phyloP scores from a whole-genome alignment of 2,888 invertebrate genomes.

The Rotaria socialis region DNA sequence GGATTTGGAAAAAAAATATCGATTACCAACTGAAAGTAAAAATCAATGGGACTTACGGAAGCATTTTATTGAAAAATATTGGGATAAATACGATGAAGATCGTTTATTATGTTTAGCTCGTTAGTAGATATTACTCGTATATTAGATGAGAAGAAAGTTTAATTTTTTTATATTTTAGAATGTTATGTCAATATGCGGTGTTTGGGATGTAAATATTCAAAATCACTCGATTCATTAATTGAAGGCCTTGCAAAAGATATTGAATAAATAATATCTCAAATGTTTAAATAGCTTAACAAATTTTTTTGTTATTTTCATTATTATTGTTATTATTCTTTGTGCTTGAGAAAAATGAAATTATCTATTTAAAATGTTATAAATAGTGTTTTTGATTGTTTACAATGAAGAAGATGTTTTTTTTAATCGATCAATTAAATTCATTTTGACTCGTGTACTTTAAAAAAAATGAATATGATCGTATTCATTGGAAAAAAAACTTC shows the following conservation, averaged over 20 bases:
- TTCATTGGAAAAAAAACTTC: too few species aligned
- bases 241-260: background rate
- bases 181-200: slow-evolving; percentile 35
- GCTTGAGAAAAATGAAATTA: too few species aligned
- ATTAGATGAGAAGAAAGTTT: background rate
- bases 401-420: too few species aligned
- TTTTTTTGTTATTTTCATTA: too few species aligned
- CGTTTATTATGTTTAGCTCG: slow-evolving; percentile 44
- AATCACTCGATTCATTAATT: slow-evolving; percentile 14
- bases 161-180: background rate
- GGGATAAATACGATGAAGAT: slow-evolving; percentile 43
- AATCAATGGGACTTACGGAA: slow-evolving; percentile 41
- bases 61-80: slow-evolving; percentile 34
- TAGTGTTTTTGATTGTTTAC: too few species aligned
- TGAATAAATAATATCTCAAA: background rate
- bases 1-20: slow-evolving; percentile 7
- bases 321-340: too few species aligned
- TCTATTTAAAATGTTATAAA: too few species aligned
- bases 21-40: slow-evolving; percentile 41
- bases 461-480: too few species aligned
- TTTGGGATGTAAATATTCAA: slow-evolving; percentile 37
- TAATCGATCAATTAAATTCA: too few species aligned
- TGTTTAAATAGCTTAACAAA: too few species aligned
- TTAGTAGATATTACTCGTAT: background rate
- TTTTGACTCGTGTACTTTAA: too few species aligned